A percentile compares a stretch with the other conserved stretches of the same genome.
Conservation (phyloP, 2,113 vertebrate species). For the Hylia prasina region DNA sequence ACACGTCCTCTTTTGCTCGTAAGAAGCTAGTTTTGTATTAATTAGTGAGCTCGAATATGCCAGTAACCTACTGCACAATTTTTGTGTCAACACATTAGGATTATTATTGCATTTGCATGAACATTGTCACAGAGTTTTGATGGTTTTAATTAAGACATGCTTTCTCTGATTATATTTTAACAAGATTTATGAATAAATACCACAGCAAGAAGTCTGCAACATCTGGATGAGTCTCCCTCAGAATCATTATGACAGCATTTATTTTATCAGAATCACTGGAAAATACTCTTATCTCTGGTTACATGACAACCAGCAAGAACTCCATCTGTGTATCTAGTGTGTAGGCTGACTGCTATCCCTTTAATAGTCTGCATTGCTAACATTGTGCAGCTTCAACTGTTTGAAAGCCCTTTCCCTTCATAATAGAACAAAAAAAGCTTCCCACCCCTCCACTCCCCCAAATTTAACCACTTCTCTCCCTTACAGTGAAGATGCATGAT, state of each 20-base stretch:
- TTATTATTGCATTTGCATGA: conserved; percentile 5
- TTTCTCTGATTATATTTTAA: conserved; percentile 41
- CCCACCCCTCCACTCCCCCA: fast-evolving
- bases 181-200: conserved; percentile 45
- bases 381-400: neutral
- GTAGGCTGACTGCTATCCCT: neutral
- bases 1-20: neutral
- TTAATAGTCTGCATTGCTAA: neutral
- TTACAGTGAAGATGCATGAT: neutral
- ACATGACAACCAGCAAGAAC: conserved; percentile 15
- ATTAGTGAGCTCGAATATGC: neutral
- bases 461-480: neutral
- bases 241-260: conserved; percentile 19
- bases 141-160: conserved; percentile 10
- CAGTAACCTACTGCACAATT: neutral
- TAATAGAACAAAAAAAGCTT: neutral
- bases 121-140: neutral
- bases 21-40: neutral
- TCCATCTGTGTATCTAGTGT: neutral
- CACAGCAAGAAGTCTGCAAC: neutral
- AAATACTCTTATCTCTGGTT: conserved; percentile 31
- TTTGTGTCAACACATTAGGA: neutral
- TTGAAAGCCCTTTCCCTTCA: neutral
- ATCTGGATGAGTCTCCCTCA: neutral
- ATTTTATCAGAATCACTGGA: neutral